Conservation (phyloP, 2,797 vertebrate species). For the Novumbra hubbsi region DNA sequence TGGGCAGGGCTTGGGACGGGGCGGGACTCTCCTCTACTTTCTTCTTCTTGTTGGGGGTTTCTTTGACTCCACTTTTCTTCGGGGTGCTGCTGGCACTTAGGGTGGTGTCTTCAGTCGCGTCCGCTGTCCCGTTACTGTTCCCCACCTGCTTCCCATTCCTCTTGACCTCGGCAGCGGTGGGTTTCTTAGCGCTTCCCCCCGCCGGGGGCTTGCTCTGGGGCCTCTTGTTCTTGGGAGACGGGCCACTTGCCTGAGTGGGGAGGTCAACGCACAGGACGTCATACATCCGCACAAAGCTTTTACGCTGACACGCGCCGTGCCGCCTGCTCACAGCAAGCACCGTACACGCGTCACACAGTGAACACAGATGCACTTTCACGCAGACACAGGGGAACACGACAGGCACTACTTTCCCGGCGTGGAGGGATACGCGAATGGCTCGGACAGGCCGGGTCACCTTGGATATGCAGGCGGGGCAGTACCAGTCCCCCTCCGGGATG, state of each 20-base stretch:
- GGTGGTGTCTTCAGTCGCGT: conserved; percentile 84
- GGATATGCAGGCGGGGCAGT: conserved; percentile 97
- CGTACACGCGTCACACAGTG: too few species aligned
- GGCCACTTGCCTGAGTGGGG: conserved; percentile 87
- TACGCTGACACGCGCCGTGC: neutral
- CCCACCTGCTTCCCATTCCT: conserved; percentile 82
- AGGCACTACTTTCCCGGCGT: neutral
- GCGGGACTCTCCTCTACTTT: conserved; percentile 83
- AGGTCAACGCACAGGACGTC: neutral
- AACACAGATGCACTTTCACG: neutral
- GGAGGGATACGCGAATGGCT: neutral
- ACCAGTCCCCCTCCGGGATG: conserved; percentile 99
- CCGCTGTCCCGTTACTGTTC: conserved; percentile 62
- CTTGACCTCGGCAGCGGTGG: conserved; percentile 76
- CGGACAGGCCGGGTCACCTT: conserved; percentile 76
- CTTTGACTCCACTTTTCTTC: conserved; percentile 81
- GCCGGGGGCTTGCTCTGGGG: conserved; percentile 77
- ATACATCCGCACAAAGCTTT: neutral
- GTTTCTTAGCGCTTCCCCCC: conserved; percentile 76
- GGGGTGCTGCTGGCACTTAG: conserved; percentile 81
- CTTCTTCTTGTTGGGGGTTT: conserved; percentile 83
- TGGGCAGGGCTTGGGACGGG: conserved; percentile 48
- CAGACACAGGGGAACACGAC: neutral
- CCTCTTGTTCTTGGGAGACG: conserved; percentile 91
- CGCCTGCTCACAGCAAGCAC: too few species aligned